A percentile compares a stretch with the other conserved stretches of the same genome.
Evolutionary conservation across 2,113 vertebrate species (phyloP).

Genomic region (Oncorhynchus clarkii): DNA sequence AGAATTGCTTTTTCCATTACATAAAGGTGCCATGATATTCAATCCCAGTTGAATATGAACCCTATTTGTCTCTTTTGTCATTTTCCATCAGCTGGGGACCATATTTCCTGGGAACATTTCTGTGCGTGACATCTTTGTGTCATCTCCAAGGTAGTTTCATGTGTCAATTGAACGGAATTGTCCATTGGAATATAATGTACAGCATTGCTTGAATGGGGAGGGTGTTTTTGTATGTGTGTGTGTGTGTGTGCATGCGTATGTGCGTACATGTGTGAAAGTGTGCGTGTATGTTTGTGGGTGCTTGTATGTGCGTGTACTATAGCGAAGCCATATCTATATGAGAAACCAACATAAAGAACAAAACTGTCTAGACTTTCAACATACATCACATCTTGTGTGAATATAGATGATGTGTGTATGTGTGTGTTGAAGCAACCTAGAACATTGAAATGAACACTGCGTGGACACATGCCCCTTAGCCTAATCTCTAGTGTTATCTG

Average conservation of each 20-base stretch:
- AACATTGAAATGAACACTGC: background rate
- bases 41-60: background rate
- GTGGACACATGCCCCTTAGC: background rate
- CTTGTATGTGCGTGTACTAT: background rate
- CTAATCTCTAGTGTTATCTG: constrained; percentile 35
- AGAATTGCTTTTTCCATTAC: background rate
- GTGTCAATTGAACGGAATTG: constrained; percentile 16
- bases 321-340: background rate
- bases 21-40: background rate
- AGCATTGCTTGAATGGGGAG: background rate
- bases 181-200: background rate
- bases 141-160: constrained; percentile 48
- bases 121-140: constrained; percentile 45
- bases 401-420: background rate
- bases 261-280: background rate
- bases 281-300: background rate
- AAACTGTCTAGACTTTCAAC: background rate
- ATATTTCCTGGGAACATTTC: constrained; percentile 49
- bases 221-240: background rate
- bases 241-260: background rate
- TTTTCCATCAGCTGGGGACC: constrained; percentile 56
- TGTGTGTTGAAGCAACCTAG: background rate
- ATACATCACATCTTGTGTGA: background rate
- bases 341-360: background rate
- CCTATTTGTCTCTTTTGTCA: constrained; percentile 8